Base-by-base conservation (phyloP, 2,888 invertebrate species). In the Andrena trimmerana region DNA sequence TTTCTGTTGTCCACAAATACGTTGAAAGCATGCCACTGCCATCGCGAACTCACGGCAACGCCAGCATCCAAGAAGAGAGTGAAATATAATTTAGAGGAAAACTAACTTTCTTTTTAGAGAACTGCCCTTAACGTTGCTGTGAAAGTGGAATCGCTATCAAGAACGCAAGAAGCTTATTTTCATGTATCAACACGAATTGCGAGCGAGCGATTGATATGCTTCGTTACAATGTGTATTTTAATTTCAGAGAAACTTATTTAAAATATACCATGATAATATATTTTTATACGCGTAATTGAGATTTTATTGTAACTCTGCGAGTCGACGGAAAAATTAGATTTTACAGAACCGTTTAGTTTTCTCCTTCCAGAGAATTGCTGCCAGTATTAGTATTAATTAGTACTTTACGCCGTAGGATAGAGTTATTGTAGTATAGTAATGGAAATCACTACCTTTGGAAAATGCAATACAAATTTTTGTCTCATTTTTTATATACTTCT, bases 301-400 rank as follows among this genome's bases (percentile, higher is more conserved):
- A 13, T 65, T 5, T 24, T 31, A 20, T 59, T 10, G 8, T 70
- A 50, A 68, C 42, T 72, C 62, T 24, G 2, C 31, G 3, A 36
- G 54, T 67, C n/a, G 54, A n/a, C 29, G n/a, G 5, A 29, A 2
- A 48, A 66, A 16, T n/a, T 13, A 36, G 66, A 16, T 42, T 54
- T 10, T 57, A 33, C 3, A 31, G 60, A 66, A 71, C 29, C n/a
- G 42, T 16, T 16, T 29, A 71, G 8, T 59, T 29, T 27, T 76
- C 29, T 7, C 6, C 16, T n/a, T 48, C 8, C 10, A 59, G 57
- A 5, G 27, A 67, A 71, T 33, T 67, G 42, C 36, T 65, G 62
- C 71, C 80, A 80, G 78, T 80, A 78, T 78, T 80, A 80, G 5
- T 54, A 33, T 66, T 67, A 67, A 27, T 66, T 62, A 67, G n/a